A percentile compares a stretch with the other conserved stretches of the same genome.
These are phyloP conservation scores for Rugalucina vietnamica DNA, from an alignment of 2,888 invertebrate species.

Conservation along the genomic window DNA sequence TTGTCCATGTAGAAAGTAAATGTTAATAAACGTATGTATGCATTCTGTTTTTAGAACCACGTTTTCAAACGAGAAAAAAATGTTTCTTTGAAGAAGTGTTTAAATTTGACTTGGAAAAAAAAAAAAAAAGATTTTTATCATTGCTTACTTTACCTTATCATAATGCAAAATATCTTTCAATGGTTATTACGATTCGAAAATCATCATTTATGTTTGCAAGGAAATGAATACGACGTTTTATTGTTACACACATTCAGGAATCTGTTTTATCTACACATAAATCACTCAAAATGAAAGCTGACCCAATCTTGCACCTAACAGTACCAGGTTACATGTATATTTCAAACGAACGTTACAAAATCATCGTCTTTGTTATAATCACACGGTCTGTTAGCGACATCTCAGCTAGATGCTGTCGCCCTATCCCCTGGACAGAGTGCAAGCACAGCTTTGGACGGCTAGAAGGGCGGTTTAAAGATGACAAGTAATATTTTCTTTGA, in stretches of 20 bases:
- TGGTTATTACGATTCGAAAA: no score
- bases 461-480: background rate
- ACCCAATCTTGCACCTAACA: conserved; percentile 3
- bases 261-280: background rate
- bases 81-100: no score
- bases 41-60: no score
- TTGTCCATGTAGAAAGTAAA: no score
- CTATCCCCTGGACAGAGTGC: background rate
- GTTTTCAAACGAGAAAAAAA: no score
- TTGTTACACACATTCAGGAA: background rate
- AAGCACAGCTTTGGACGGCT: background rate
- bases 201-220: no score
- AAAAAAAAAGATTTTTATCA: no score
- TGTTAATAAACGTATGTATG: no score
- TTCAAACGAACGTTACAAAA: background rate
- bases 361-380: background rate
- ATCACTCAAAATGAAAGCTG: background rate
- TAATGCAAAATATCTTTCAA: no score
- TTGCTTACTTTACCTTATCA: no score
- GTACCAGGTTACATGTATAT: background rate
- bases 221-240: conserved; percentile 7
- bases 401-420: background rate
- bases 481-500: background rate
- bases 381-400: background rate
- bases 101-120: no score